A percentile compares a stretch with the other conserved stretches of the same genome.
These are phyloP conservation scores for Cryptotis parvus DNA, from an alignment of 2,113 vertebrate species.

Conservation along the genomic window DNA sequence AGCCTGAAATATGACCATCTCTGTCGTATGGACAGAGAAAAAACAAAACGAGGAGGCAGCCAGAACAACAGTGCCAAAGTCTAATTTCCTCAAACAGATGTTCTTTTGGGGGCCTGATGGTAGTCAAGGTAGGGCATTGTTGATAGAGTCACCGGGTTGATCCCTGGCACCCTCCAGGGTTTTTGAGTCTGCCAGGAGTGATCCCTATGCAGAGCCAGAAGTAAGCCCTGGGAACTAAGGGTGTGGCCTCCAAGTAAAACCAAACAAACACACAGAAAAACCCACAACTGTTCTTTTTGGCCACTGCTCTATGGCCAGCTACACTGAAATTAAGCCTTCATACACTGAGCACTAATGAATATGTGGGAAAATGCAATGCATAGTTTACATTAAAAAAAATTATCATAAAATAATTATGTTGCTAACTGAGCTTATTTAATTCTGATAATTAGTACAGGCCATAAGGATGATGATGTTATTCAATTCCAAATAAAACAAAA, in stretches of 20 bases:
- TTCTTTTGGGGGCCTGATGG: too few relatives aligned
- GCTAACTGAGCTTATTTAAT: constrained; percentile 57
- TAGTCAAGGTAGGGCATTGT: too few relatives aligned
- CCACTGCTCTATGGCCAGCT: neutral
- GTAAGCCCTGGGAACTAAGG: too few relatives aligned
- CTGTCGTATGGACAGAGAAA: neutral
- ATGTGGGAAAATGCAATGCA: constrained; percentile 56
- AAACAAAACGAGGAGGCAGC: neutral
- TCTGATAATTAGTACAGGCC: constrained; percentile 44
- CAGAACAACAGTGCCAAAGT: neutral
- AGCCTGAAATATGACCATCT: constrained; percentile 8
- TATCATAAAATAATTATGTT: constrained; percentile 74
- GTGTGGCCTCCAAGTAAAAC: too few relatives aligned
- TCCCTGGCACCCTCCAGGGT: too few relatives aligned
- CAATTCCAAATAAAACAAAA: constrained; percentile 49
- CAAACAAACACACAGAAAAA: neutral
- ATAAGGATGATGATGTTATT: constrained; percentile 40
- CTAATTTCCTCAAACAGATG: neutral
- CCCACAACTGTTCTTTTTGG: neutral
- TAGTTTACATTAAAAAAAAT: neutral
- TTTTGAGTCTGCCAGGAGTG: too few relatives aligned
- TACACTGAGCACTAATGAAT: constrained; percentile 61
- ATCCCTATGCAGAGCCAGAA: too few relatives aligned
- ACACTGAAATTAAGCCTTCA: constrained; percentile 30
- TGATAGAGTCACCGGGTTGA: too few relatives aligned